Evolutionary conservation across 1,140 invertebrate genomes (phyloP), one percentile per base, ranked within the genome.

Genomic region (Apolygus lucorum): DNA sequence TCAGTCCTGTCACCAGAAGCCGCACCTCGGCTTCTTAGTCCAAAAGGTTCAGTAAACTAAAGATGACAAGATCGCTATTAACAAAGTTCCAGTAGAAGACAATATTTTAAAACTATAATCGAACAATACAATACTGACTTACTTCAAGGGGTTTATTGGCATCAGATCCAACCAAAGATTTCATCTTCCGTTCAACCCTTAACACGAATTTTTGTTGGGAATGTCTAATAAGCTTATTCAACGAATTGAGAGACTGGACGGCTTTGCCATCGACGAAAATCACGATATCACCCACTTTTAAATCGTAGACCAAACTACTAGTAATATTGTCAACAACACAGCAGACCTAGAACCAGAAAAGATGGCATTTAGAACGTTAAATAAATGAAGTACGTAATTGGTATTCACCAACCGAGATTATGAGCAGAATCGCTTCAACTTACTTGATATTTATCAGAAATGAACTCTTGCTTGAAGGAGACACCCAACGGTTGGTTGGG

Each of bases 231-330:
- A 87, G 78, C 80, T 89, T 88, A 26, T 84, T 83, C 27, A 91
- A 88, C 77, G 92, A 90, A 65, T 87, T 86, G 69, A 90, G 85
- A 59, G 83, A 87, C 4, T 81, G 83, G 0, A 94, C 84, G 68
- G 84, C 85, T 69, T 89, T 90, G 28, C 90, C 89, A 76, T 94
- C 91, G 2, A 95, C 87, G 8, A 89, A 86, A 2, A 93, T 77
- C 1, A 95, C 80, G 24, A 91, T 81, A 76, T 95, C 93, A 22
- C 88, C 88, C 2, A 87, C 79, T n/a, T 85, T 82, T 69, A 95
- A 82, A 72, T 93, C 90, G 0, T 42, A 25, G 2, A 52, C 59
- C 22, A 67, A 29, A 14, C 89, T 88, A 59, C 86, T 84, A 70
- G 84, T 85, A 1, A 94, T 88, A 8, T 85, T 88, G 71, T 93